Percentiles rank a stretch among this genome's conserved stretches.
Conservation (phyloP, 2,797 vertebrate species). For the Sebastes elongatus region DNA sequence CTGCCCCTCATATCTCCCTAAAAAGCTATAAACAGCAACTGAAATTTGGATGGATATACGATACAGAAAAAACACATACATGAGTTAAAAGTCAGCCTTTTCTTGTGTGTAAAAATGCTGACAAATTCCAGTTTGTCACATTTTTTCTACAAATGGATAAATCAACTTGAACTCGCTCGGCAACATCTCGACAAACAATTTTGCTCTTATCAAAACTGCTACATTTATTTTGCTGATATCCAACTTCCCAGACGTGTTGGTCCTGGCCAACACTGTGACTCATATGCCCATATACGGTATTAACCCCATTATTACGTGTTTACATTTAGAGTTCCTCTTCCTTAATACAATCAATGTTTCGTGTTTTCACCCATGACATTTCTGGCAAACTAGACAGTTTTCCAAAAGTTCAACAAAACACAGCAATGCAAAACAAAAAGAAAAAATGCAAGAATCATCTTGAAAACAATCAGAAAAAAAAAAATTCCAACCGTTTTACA, state of each 20-base stretch:
- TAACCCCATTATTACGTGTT: neutral
- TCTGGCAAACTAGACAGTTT: neutral
- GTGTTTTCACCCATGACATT: neutral
- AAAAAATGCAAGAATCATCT: constrained; percentile 3
- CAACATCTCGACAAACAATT: neutral
- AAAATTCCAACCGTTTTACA: constrained; percentile 45
- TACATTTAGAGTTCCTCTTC: neutral
- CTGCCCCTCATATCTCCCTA: neutral
- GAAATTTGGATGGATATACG: neutral
- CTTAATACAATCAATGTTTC: neutral
- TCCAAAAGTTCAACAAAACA: constrained; percentile 43
- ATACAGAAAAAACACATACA: neutral
- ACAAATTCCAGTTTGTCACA: constrained; percentile 17
- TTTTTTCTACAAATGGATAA: neutral
- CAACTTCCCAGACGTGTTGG: constrained; percentile 19
- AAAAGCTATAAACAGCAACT: constrained; percentile 22
- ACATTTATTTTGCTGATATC: neutral
- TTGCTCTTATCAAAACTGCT: neutral
- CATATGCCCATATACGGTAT: neutral
- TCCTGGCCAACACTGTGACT: constrained; percentile 21
- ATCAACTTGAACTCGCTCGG: neutral
- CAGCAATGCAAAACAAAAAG: constrained; percentile 46
- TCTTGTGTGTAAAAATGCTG: neutral
- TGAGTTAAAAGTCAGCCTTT: neutral
- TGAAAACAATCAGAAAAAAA: constrained; percentile 18